These are phyloP conservation scores for Hydrozoanthus tunicans DNA, from an alignment of 64 coral and sea anemone genomes.

Conservation along the genomic window DNA sequence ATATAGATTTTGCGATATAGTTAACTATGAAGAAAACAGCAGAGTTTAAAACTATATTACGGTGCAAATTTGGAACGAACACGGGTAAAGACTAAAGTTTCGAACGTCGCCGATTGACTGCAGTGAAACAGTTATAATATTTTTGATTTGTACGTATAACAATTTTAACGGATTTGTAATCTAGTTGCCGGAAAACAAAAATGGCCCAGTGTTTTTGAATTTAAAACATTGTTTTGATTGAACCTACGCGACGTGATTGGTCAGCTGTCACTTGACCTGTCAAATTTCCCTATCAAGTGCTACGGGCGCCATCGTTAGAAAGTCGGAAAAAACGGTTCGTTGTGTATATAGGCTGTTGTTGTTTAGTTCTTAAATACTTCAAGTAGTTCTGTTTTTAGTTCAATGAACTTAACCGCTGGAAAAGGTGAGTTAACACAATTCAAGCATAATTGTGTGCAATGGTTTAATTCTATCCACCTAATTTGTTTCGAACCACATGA, in stretches of 20 bases:
- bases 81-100: too few species aligned
- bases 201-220: not conserved
- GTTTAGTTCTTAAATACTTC: not conserved
- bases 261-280: slow-evolving; percentile 1
- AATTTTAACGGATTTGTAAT: slow-evolving; percentile 14
- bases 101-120: too few species aligned
- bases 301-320: not conserved
- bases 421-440: not conserved
- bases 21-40: too few species aligned
- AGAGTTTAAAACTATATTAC: too few species aligned
- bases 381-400: not conserved
- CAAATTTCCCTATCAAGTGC: slow-evolving; percentile 4
- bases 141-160: not conserved
- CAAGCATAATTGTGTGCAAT: slow-evolving; percentile 4
- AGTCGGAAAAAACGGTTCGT: not conserved
- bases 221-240: slow-evolving; percentile 14
- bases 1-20: too few species aligned
- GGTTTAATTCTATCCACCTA: not conserved
- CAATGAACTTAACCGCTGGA: not conserved
- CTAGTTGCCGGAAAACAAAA: not conserved
- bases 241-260: not conserved
- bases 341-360: not conserved
- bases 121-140: not conserved
- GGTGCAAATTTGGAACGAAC: too few species aligned
- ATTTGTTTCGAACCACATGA: not conserved